Evolutionary conservation across 2,888 invertebrate species (phyloP).

Genomic region (Sepioteuthis lessoniana): DNA sequence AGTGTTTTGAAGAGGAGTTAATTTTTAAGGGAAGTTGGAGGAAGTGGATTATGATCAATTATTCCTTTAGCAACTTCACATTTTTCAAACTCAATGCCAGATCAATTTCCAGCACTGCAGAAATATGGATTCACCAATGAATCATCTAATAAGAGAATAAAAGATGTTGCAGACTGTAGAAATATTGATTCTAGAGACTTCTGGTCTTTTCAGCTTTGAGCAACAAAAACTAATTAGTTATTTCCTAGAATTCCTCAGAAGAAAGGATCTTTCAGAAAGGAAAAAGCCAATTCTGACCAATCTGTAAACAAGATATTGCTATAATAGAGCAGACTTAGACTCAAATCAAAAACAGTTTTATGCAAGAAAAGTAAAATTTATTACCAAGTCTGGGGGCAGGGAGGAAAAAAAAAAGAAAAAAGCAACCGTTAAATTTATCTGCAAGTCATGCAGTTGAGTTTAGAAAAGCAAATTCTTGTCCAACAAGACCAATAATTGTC

Average conservation of each 20-base stretch:
- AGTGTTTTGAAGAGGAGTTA: background rate
- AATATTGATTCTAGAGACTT: background rate
- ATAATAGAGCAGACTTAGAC: no score
- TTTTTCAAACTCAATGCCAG: background rate
- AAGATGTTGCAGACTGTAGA: background rate
- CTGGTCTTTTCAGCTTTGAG: background rate
- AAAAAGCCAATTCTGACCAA: no score
- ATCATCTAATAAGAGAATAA: background rate
- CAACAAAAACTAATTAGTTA: conserved; percentile 10
- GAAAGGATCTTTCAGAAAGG: no score
- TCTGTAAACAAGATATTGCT: no score
- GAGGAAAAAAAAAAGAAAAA: no score
- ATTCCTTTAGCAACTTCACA: background rate
- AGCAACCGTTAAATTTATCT: no score
- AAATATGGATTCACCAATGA: conserved; percentile 20
- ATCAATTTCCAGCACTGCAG: background rate
- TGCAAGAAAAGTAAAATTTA: no score
- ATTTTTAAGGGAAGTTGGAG: background rate
- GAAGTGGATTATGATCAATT: background rate
- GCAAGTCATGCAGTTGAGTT: no score
- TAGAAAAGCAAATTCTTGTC: no score
- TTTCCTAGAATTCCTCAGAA: background rate
- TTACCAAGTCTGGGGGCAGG: no score
- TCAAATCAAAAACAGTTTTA: no score
- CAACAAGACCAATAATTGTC: no score